Percentiles rank a stretch among this genome's conserved stretches.
Evolutionary conservation across 1,140 invertebrate genomes (phyloP).

Genomic region (Neodiprion lecontei): DNA sequence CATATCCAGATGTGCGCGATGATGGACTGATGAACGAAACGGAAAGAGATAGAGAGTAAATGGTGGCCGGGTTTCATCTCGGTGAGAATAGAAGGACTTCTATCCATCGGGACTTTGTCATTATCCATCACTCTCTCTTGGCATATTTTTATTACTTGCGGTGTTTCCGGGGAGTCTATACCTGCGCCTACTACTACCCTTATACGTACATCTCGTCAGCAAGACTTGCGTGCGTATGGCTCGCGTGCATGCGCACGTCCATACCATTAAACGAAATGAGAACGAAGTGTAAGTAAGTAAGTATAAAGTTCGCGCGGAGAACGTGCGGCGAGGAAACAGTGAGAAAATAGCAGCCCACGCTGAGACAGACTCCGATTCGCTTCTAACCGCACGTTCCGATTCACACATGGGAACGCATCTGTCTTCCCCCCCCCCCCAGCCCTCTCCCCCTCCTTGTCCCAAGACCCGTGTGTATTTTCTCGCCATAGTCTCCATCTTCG

Average conservation of each 20-base stretch:
- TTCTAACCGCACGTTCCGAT: neutral
- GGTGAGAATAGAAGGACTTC: neutral
- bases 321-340: neutral
- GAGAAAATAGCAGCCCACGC: neutral
- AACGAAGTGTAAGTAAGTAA: neutral
- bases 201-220: no score
- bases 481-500: neutral
- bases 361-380: neutral
- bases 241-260: neutral
- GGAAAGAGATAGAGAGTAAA: neutral
- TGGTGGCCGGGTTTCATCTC: neutral
- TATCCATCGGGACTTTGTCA: neutral
- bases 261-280: neutral
- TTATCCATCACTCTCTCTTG: neutral
- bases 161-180: neutral
- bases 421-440: neutral
- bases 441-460: neutral
- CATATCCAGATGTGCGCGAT: no score
- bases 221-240: no score
- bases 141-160: neutral
- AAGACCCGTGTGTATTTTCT: no score
- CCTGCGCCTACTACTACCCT: no score
- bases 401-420: conserved; percentile 1
- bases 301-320: neutral
- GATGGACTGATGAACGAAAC: neutral